These are phyloP conservation scores for Tringa solitaria DNA, from an alignment of 2,113 vertebrate genomes.

Conservation along the genomic window DNA sequence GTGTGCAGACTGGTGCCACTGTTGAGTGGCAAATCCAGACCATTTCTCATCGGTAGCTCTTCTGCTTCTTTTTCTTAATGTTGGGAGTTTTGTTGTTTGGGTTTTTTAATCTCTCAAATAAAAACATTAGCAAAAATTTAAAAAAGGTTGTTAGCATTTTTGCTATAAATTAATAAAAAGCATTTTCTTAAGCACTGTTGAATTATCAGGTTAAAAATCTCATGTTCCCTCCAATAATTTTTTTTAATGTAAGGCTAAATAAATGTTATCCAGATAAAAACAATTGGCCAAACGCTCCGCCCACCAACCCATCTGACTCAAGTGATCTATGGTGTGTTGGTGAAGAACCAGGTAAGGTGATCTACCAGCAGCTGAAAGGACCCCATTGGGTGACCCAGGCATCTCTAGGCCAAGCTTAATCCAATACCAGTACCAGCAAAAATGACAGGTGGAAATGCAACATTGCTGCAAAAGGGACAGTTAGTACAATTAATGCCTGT, in stretches of 20 bases:
- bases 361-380: background rate
- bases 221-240: background rate
- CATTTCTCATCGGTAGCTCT: constrained; percentile 24
- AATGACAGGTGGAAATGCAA: background rate
- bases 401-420: background rate
- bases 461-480: rapidly evolving
- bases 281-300: background rate
- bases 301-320: background rate
- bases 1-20: constrained; percentile 38
- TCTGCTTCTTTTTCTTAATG: constrained; percentile 64
- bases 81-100: constrained; percentile 68
- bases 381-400: background rate
- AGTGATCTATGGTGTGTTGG: rapidly evolving
- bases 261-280: background rate
- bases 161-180: constrained; percentile 10
- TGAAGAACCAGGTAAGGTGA: background rate
- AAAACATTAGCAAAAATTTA: constrained; percentile 59
- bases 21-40: constrained; percentile 40
- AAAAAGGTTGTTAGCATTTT: constrained; percentile 54
- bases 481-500: background rate
- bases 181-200: background rate
- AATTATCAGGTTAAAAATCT: background rate
- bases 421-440: background rate
- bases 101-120: constrained; percentile 68
- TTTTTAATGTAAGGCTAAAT: background rate